Base-by-base conservation (phyloP, 2,888 invertebrate genomes). In the Smittia aterrima region DNA sequence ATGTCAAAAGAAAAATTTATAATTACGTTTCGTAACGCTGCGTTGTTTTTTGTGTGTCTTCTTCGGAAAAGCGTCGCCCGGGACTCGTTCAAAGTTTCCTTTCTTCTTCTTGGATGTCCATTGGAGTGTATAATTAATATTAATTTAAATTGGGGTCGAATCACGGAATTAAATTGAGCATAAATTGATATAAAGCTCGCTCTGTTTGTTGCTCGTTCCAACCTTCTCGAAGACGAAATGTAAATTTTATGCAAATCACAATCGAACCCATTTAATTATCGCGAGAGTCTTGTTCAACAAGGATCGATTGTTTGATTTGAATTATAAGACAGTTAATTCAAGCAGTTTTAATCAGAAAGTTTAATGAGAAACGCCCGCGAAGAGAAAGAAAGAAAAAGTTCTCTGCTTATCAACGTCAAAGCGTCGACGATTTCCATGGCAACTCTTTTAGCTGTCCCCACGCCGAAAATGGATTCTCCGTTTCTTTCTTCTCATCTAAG, bases 121-220 rank as follows among this genome's bases (percentile, higher is more conserved):
- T 58, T 58, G 58, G 58, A 58, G 58, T 58, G 58, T 58, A 58
- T 58, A 58, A 58, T 58, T 58, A 20, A 58, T 58, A 58, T 58
- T 58, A 58, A 58, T 58, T 58, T 58, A 58, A 58, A 58, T 58
- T 58, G 58, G 58, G 58, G 58, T 58, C 58, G 58, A 58, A 58
- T 58, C 58, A 58, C 58, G 58, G 58, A 58, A n/a, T 58, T 58
- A 58, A 58, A 58, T 58, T 58, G 58, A 58, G 58, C 58, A 58
- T 58, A 58, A 58, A 58, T 58, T 58, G 58, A 58, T 58, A 58
- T 58, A 18, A 58, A 58, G 22, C 22, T 58, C 58, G 18, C 18
- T 47, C 18, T 47, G 18, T 47, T 47, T 58, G 58, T 18, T n/a
- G 9, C 47, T 47, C 11, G 47, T 47, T 47, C 16, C 16, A 47